Evolutionary conservation across 2,888 invertebrate genomes (phyloP), one percentile per base, ranked within the genome.

Genomic region (Hydraecia micacea): DNA sequence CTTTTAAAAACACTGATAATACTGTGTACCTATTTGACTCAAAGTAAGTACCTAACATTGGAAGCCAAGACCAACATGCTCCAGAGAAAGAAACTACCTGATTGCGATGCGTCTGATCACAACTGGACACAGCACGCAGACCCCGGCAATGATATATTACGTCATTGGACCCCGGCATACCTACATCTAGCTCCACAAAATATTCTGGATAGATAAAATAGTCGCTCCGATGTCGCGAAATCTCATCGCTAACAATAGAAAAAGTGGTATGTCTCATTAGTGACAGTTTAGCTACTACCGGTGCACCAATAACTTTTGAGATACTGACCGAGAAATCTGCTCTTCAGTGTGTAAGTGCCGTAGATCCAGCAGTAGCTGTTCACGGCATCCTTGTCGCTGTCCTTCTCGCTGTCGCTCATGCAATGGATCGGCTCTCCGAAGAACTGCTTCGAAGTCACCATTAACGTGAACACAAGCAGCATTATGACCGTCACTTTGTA

Each of bases 341-440:
- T 95, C 84, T 96, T 96, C 73, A 97, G 89, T 2, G 98, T 98
- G 86, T 97, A 98, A 8, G 98, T 98, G 70, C 98, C 98, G 92
- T 98, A 97, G 83, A 98, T 98, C 98, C 98, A 98, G 94, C 98
- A 98, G 92, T 97, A 98, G 75, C 98, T 97, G 89, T 98, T 98
- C 15, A 98, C 96, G 49, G 98, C 97, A 72, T 98, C 97, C 82
- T 97, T 97, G 72, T 97, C 97, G 52, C 76, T 90, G 77, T 94
- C 93, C 69, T 96, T 95, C 28, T 95, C 95, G 68, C 94, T 94
- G 63, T 97, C 96, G 11, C 97, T 96, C 92, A 97, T 97, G 93
- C 99, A 99, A 89, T 98, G 97, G 73, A 99, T 98, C 0, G 98
- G 98, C 89, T 98, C 98, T 0, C 98, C 98, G 89, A 98, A 98